Percentiles rank a stretch among this genome's conserved stretches.
These are phyloP conservation scores for Luperina testacea DNA, from an alignment of 2,888 invertebrate species.

Conservation along the genomic window DNA sequence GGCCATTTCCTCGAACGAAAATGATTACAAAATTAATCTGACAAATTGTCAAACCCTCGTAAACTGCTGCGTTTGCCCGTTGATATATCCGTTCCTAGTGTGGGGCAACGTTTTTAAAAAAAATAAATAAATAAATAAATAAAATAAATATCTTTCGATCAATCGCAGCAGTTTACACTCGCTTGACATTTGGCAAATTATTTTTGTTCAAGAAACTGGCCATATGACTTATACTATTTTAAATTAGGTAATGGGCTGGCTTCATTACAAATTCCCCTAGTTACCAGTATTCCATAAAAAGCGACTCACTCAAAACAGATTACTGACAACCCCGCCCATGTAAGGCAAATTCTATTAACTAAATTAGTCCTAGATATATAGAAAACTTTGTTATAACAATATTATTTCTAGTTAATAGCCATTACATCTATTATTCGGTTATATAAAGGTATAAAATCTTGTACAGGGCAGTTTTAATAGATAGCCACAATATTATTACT, in stretches of 20 bases:
- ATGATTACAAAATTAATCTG: too few relatives aligned
- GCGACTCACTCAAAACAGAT: neutral
- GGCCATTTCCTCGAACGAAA: too few relatives aligned
- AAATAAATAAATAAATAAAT: too few relatives aligned
- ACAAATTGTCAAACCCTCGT: too few relatives aligned
- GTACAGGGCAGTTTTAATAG: constrained; percentile 19
- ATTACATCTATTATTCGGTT: constrained; percentile 10
- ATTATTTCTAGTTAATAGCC: constrained; percentile 8
- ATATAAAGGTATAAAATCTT: constrained; percentile 50
- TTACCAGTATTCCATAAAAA: neutral
- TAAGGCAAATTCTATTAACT: constrained; percentile 2
- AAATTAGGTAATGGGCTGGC: neutral
- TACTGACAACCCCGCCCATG: constrained; percentile 28
- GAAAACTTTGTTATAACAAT: constrained; percentile 24
- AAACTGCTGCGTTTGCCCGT: too few relatives aligned
- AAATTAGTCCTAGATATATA: constrained; percentile 29
- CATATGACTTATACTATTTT: too few relatives aligned
- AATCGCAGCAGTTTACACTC: too few relatives aligned
- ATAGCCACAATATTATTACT: constrained; percentile 48
- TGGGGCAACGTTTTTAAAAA: too few relatives aligned
- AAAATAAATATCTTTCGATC: too few relatives aligned
- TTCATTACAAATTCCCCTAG: neutral
- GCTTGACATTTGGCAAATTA: too few relatives aligned
- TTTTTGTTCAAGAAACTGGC: too few relatives aligned
- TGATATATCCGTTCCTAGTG: too few relatives aligned